Evolutionary conservation across 2,888 invertebrate species (phyloP), one percentile per base, ranked within the genome.

Genomic region (Thalpophila matura): DNA sequence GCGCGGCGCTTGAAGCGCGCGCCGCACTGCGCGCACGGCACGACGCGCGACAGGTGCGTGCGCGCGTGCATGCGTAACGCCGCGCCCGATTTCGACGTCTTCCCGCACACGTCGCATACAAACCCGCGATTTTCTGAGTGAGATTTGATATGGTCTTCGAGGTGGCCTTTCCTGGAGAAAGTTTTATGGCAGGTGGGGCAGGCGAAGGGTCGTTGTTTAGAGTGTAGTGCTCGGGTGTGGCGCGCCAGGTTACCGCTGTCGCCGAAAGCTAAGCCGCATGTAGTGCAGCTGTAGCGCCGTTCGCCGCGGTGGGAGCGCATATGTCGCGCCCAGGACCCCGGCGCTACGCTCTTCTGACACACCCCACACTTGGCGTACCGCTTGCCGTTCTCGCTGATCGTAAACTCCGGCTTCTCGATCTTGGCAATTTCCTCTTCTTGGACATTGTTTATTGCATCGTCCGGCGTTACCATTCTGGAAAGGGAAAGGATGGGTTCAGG

Each of bases 81-180:
- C 1, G 95, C 95, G 42, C 91, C 80, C 0, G 96, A 95, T 47
- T 94, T 94, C 67, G 95, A 95, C 4, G 91, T 89, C 69, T 92
- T 94, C 0, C 95, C 95, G 84, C 96, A 96, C 31, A 88, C 74
- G 57, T 95, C 95, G 78, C 96, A 96, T 20, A 95, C 86, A 82
- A 91, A 95, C 0, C 94, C 93, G 33, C 95, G 81, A 40, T 70
- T 75, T 10, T 89, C 86, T 1, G 89, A 87, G 77, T 96, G 96
- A 9, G 93, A 91, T 18, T 88, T 89, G 53, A 87, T 72, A 81
- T 96, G 96, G 68, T 96, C 95, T 14, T 89, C 89, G 37, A 94
- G 86, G 14, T 95, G 94, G 1, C 87, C 84, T 67, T 91, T 91
- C 4, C 95, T 90, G 0, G 95, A 86, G 84, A 96, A 96, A 4